Conservation (phyloP, 1,140 invertebrate genomes). For the Bombus confusus region DNA sequence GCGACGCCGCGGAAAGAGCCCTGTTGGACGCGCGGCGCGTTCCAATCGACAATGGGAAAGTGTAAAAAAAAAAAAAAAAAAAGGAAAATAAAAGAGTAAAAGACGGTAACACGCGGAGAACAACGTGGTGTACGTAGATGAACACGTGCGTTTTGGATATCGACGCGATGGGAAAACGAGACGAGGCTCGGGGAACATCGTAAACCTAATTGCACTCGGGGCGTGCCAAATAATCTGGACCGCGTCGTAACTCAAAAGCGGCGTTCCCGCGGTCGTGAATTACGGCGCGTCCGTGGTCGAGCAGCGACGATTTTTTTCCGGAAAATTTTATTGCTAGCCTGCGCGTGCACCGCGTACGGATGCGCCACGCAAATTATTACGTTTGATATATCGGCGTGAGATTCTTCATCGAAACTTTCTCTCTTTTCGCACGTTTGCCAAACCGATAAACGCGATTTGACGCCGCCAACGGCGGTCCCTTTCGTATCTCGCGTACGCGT, state of each 20-base stretch:
- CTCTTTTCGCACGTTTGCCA: not conserved
- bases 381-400: conserved; percentile 14
- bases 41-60: not conserved
- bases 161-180: not conserved
- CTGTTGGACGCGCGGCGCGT: not conserved
- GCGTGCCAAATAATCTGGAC: conserved; percentile 40
- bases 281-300: not conserved
- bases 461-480: not conserved
- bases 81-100: too few relatives aligned
- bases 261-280: not conserved
- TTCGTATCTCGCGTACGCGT: not conserved
- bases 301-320: not conserved
- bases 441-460: not conserved
- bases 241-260: conserved; percentile 33
- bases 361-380: conserved; percentile 17
- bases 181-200: not conserved
- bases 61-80: too few relatives aligned
- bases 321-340: conserved; percentile 27
- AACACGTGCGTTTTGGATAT: not conserved
- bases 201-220: conserved; percentile 30
- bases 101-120: not conserved
- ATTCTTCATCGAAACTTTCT: not conserved
- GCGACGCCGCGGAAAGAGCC: not conserved
- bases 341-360: not conserved
- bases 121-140: too few relatives aligned